These are phyloP conservation scores for Sylvicapra grimmia DNA, from an alignment of 2,113 vertebrate species.

Conservation along the genomic window DNA sequence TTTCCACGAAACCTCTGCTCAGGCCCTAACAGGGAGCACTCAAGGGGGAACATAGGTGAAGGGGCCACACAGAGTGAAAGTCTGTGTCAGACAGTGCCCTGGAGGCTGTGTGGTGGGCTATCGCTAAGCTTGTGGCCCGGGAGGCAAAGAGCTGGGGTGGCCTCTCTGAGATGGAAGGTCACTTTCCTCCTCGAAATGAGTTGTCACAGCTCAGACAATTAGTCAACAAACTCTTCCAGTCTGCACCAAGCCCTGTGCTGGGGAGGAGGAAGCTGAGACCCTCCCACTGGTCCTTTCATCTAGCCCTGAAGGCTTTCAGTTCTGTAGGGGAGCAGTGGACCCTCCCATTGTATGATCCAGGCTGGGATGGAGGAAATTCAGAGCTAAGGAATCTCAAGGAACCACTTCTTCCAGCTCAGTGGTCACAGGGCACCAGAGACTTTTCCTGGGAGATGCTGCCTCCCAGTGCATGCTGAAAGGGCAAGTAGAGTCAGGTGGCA, in stretches of 20 bases:
- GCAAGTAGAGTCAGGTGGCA: background rate
- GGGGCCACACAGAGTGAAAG: background rate
- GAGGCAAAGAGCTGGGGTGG: background rate
- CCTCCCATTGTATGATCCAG: background rate
- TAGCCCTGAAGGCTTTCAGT: background rate
- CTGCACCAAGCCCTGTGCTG: background rate
- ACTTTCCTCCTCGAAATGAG: slow-evolving; percentile 7
- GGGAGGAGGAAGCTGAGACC: background rate
- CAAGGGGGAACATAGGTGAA: background rate
- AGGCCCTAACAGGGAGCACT: background rate
- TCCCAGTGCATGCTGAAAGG: background rate
- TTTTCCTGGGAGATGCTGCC: background rate
- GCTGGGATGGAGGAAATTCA: background rate
- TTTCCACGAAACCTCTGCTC: background rate
- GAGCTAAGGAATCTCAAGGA: background rate
- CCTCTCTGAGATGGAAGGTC: background rate
- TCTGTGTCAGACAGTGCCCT: background rate
- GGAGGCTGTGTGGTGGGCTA: background rate
- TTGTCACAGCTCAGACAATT: background rate
- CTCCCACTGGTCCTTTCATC: background rate
- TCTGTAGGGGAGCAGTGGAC: background rate
- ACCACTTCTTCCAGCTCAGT: background rate
- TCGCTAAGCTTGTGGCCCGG: background rate
- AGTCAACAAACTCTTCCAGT: background rate
- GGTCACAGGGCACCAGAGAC: too few relatives aligned